A percentile compares a stretch with the other conserved stretches of the same genome.
These are phyloP conservation scores for Eubasilissa splendida DNA, from an alignment of 2,888 invertebrate species.

Conservation along the genomic window DNA sequence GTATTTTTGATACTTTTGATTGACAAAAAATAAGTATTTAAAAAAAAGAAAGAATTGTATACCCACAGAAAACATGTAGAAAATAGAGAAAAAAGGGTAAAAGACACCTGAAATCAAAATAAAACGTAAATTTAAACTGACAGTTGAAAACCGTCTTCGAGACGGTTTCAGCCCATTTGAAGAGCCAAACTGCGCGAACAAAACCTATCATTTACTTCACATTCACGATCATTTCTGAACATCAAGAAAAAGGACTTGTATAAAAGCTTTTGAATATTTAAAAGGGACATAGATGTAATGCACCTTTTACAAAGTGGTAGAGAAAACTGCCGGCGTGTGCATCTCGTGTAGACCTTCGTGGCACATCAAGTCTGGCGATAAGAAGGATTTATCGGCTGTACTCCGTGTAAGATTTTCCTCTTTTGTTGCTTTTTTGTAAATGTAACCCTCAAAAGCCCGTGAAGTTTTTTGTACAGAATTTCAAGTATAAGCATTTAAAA, in stretches of 20 bases:
- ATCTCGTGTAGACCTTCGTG: neutral
- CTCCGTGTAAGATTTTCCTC: neutral
- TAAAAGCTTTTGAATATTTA: neutral
- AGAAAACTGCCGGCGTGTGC: neutral
- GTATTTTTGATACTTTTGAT: no score
- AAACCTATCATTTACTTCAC: neutral
- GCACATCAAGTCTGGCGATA: slow-evolving; percentile 25
- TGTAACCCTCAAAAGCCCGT: neutral
- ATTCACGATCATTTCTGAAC: neutral
- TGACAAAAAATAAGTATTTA: no score
- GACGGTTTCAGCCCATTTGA: neutral
- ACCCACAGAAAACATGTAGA: no score
- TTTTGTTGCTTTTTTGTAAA: neutral
- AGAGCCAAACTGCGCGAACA: neutral
- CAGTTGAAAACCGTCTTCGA: neutral
- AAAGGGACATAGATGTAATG: slow-evolving; percentile 3
- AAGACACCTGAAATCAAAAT: no score
- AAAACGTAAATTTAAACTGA: neutral
- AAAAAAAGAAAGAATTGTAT: no score
- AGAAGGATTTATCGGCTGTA: slow-evolving; percentile 27
- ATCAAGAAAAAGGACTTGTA: no score
- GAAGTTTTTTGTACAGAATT: neutral
- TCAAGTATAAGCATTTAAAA: no score
- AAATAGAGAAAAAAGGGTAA: no score
- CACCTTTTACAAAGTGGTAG: neutral